These are phyloP conservation scores for Okamejei kenojei DNA, from an alignment of 2,797 vertebrate species.

Conservation along the genomic window DNA sequence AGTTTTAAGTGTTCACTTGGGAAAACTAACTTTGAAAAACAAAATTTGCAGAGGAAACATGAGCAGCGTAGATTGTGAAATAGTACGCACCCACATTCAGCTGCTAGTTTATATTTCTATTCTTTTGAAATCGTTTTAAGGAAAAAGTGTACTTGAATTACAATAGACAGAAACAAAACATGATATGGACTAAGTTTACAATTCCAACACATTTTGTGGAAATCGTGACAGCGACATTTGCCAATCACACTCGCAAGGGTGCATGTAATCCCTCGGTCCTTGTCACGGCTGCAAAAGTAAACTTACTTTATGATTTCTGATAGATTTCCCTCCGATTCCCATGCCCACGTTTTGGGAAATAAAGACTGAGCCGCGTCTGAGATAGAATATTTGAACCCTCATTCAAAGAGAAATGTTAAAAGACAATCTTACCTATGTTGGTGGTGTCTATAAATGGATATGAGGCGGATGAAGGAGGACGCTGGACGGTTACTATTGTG, in stretches of 20 bases:
- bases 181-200: not conserved
- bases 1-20: not conserved
- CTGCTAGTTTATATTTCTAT: not conserved
- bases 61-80: not conserved
- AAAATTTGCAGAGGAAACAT: too few relatives aligned
- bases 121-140: not conserved
- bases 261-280: not conserved
- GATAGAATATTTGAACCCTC: not conserved
- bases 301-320: not conserved
- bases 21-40: not conserved
- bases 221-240: too few relatives aligned
- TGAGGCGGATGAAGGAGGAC: not conserved
- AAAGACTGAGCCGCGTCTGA: not conserved
- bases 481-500: constrained; percentile 22
- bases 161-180: not conserved
- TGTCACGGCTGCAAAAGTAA: not conserved
- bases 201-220: not conserved
- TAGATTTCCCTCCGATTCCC: not conserved
- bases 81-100: not conserved
- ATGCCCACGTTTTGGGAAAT: not conserved
- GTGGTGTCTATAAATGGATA: not conserved
- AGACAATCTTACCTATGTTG: constrained; percentile 24
- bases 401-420: not conserved
- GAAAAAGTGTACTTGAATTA: not conserved
- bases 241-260: not conserved